These are phyloP conservation scores for Cheilosia vernalis DNA, from an alignment of 2,888 invertebrate genomes.

Conservation along the genomic window DNA sequence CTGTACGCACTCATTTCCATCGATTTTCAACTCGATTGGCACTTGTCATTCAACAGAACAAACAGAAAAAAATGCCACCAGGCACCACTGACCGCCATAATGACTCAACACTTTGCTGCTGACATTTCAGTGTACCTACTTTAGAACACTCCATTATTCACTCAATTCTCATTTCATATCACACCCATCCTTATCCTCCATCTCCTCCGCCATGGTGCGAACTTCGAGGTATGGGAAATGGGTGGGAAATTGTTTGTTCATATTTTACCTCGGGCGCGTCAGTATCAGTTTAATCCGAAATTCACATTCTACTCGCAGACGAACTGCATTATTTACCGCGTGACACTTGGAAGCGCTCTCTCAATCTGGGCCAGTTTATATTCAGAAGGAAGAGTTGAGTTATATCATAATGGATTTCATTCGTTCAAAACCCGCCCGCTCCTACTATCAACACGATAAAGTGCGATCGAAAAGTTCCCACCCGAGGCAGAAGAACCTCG, in stretches of 20 bases:
- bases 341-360: constrained; percentile 52
- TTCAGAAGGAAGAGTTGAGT: constrained; percentile 11
- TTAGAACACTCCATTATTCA: constrained; percentile 22
- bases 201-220: too few species aligned
- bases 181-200: constrained; percentile 5
- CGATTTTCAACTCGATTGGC: constrained; percentile 25
- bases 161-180: constrained; percentile 10
- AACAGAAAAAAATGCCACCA: too few species aligned
- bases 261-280: constrained; percentile 34
- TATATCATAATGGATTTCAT: constrained; percentile 67
- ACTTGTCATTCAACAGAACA: not conserved
- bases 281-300: constrained; percentile 50
- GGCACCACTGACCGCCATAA: constrained; percentile 30
- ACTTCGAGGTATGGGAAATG: too few species aligned
- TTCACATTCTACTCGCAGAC: constrained; percentile 51
- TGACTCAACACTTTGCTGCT: constrained; percentile 31
- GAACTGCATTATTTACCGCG: constrained; percentile 51
- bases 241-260: constrained; percentile 34
- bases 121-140: constrained; percentile 21
- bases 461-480: not conserved
- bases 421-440: constrained; percentile 6
- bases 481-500: too few species aligned
- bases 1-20: constrained; percentile 20
- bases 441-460: not conserved
- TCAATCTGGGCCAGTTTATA: constrained; percentile 34